Percentiles rank a stretch among this genome's conserved stretches.
Conservation (phyloP, 2,113 vertebrate species). For the Serinus canaria region DNA sequence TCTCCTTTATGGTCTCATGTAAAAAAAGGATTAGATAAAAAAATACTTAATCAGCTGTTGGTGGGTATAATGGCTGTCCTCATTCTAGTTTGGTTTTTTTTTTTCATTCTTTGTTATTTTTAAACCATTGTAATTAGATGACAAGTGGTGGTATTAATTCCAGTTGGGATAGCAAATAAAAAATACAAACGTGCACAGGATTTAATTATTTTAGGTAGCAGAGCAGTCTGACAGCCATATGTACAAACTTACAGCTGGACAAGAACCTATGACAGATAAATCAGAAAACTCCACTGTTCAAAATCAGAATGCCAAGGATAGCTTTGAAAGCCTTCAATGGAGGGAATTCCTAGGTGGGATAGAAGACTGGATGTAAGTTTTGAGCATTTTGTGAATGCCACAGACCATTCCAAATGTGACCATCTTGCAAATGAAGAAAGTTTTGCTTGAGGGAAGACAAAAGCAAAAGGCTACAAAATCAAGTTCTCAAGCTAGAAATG, state of each 20-base stretch:
- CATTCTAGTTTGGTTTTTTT: not conserved
- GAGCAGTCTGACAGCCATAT: not conserved
- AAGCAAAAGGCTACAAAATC: not conserved
- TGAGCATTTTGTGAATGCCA: not conserved
- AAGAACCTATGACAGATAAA: not conserved
- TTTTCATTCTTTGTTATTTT: not conserved
- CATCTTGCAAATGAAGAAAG: not conserved
- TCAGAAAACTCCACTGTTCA: not conserved
- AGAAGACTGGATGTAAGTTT: not conserved
- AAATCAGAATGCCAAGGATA: not conserved
- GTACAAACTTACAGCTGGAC: not conserved
- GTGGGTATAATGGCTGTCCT: not conserved
- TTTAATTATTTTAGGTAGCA: not conserved
- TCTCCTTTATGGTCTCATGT: not conserved
- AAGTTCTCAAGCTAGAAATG: not conserved
- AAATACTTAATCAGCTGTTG: not conserved
- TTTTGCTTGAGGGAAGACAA: not conserved
- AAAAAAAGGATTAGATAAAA: not conserved
- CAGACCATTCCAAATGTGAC: not conserved
- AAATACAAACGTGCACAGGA: accelerated
- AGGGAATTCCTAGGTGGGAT: not conserved
- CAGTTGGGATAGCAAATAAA: not conserved
- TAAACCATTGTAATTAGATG: not conserved
- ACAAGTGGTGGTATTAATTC: not conserved
- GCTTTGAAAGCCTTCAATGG: not conserved